phyloP scores from a whole-genome alignment of 2,888 invertebrate genomes.

The Sialis lutaria region DNA sequence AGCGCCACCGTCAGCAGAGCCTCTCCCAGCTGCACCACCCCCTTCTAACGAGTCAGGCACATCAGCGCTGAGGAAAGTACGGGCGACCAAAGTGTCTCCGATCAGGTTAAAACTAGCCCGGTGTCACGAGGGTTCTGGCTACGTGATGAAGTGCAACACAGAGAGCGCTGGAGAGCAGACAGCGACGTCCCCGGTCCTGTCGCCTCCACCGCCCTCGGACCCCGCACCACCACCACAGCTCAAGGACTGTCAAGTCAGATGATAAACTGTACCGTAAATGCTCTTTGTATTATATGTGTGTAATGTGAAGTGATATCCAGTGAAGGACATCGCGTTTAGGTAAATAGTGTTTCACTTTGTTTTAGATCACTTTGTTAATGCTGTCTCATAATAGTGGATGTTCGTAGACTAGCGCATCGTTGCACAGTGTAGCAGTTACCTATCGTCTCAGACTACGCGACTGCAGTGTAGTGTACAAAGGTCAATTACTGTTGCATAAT shows the following conservation, averaged over 20 bases:
- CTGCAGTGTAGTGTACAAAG: constrained; percentile 25
- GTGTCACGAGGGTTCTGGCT: constrained; percentile 58
- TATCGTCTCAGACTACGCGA: neutral
- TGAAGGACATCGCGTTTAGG: neutral
- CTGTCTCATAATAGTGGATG: constrained; percentile 4
- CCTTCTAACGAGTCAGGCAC: constrained; percentile 13
- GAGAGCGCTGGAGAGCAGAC: constrained; percentile 7
- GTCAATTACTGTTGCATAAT: constrained; percentile 31
- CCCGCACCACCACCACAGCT: constrained; percentile 42
- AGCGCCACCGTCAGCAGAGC: constrained; percentile 6
- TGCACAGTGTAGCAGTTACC: constrained; percentile 3
- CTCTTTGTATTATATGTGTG: constrained; percentile 8
- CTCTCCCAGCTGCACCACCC: constrained; percentile 3
- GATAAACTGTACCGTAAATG: constrained; percentile 35
- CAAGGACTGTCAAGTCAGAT: constrained; percentile 79
- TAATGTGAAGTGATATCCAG: constrained; percentile 3
- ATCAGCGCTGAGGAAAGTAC: constrained; percentile 34
- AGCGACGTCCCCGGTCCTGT: constrained; percentile 9
- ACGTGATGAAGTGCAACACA: constrained; percentile 32
- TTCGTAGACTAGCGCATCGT: constrained; percentile 3
- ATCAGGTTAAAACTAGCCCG: constrained; percentile 72
- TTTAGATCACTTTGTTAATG: constrained; percentile 7
- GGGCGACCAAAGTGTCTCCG: constrained; percentile 53
- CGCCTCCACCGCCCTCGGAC: constrained; percentile 12
- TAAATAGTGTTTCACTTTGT: constrained; percentile 6